Conservation (phyloP, 2,113 vertebrate species). For the Psophia crepitans region DNA sequence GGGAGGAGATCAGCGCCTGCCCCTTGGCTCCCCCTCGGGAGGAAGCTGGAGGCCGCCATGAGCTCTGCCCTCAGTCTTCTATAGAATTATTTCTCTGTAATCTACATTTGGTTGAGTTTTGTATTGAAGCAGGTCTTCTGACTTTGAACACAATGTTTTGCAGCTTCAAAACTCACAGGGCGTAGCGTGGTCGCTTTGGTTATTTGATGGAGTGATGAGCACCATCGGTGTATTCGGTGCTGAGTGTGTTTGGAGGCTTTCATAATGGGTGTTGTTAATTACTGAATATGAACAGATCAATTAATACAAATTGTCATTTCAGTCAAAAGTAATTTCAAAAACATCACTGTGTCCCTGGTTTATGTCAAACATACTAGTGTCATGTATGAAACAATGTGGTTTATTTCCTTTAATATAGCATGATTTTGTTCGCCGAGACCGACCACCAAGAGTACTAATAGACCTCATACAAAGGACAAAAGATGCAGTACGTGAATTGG, state of each 20-base stretch:
- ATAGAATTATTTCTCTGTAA: no score
- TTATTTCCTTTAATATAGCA: conserved; percentile 75
- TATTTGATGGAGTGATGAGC: background rate
- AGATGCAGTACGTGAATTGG: conserved; percentile 94
- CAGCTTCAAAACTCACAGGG: background rate
- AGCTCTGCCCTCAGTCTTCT: no score
- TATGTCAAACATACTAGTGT: background rate
- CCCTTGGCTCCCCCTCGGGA: no score
- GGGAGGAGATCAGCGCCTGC: no score
- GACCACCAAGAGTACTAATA: conserved; percentile 84
- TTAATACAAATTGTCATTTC: background rate
- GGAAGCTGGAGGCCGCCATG: no score
- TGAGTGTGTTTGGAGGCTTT: background rate
- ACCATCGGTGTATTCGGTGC: background rate
- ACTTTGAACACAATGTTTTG: background rate
- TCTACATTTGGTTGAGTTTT: background rate
- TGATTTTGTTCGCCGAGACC: conserved; percentile 91
- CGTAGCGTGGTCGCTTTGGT: rapidly evolving
- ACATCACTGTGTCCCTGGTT: background rate
- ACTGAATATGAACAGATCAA: background rate
- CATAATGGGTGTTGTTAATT: background rate
- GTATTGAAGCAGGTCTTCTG: background rate
- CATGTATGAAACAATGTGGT: background rate
- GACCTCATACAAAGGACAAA: conserved; percentile 98
- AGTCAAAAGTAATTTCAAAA: background rate